Evolutionary conservation across 2,888 invertebrate genomes (phyloP), one percentile per base, ranked within the genome.

Genomic region (Smittia sp.): DNA sequence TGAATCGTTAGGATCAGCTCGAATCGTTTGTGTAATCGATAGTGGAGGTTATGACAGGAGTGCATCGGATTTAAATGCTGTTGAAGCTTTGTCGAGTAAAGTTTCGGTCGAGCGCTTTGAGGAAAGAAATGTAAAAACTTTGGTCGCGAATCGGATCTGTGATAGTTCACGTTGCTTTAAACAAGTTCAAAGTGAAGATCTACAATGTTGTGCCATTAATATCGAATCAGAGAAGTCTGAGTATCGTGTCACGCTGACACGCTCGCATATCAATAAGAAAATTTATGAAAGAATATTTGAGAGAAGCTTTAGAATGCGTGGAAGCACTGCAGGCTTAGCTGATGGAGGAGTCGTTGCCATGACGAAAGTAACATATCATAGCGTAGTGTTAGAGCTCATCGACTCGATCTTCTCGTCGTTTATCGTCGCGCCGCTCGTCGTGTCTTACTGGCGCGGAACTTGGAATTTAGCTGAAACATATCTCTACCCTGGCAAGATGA

Each of bases 361-460:
- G 65, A 58, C 54, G 74, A 65, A 63, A 46, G 46, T 65, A 76
- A 68, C 74, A 41, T 58, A 73, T 25, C 83, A 85, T 78, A 84
- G 84, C 77, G 79, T 80, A 25, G 81, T 91, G 69, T 85, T 93
- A 72, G 87, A 89, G 75, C 80, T 88, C 76, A 83, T 93, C 75
- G 94, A 94, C 81, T 85, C 86, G 39, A 79, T 90, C 20, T 86
- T 94, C 80, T 89, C 93, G 70, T 87, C 89, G 76, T 79, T 87
- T 11, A 85, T 94, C 39, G 88, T 93, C 18, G 90, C 91, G 1
- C 93, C 94, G 11, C 87, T 90, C 74, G 92, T 94, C 67, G 92
- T 94, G 74, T 87, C 89, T 75, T 93, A 93, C 81, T 94, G 94
- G 94, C 86, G 94, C 76, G 91, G 93, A 76, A 90, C 92, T 65